Percentiles rank a stretch among this genome's conserved stretches.
These are phyloP conservation scores for Xenopus laevis DNA, from an alignment of 2,113 vertebrate genomes.

Conservation along the genomic window DNA sequence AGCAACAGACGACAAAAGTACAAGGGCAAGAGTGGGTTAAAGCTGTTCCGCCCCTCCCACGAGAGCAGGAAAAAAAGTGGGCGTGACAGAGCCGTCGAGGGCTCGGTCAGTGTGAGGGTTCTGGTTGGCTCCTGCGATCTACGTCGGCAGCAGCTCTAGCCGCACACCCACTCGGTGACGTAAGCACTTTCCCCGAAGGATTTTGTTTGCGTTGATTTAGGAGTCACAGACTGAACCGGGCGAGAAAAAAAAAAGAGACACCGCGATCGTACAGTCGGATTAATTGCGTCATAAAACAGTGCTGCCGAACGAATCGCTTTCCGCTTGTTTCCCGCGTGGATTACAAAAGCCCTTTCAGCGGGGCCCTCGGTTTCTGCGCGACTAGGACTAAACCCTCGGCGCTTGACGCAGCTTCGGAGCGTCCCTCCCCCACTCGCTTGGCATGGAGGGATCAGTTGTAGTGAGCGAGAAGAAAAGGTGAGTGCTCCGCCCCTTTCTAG, in stretches of 20 bases:
- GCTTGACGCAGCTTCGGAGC: constrained; percentile 5
- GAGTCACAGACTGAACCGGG: too few relatives aligned
- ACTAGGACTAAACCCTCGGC: background rate
- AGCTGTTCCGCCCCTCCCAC: background rate
- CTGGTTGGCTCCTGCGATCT: background rate
- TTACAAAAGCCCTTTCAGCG: background rate
- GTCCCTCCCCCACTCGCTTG: constrained; percentile 9
- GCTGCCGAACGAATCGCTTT: too few relatives aligned
- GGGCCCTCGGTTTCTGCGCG: constrained; percentile 17
- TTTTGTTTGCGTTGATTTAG: constrained; percentile 26
- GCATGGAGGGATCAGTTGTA: constrained; percentile 22
- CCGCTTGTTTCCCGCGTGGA: background rate
- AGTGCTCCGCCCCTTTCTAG: background rate
- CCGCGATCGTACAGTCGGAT: background rate
- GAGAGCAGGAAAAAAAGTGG: constrained; percentile 1
- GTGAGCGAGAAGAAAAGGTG: constrained; percentile 32
- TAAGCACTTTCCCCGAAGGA: background rate
- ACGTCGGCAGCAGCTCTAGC: background rate
- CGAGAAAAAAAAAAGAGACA: background rate
- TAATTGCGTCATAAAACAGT: background rate
- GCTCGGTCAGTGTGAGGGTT: background rate
- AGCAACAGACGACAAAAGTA: too few relatives aligned
- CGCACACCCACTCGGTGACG: constrained; percentile 17
- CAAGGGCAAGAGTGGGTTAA: too few relatives aligned
- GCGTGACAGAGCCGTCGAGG: background rate